These are phyloP conservation scores for Rotaria socialis DNA, from an alignment of 2,888 invertebrate genomes.

Conservation along the genomic window DNA sequence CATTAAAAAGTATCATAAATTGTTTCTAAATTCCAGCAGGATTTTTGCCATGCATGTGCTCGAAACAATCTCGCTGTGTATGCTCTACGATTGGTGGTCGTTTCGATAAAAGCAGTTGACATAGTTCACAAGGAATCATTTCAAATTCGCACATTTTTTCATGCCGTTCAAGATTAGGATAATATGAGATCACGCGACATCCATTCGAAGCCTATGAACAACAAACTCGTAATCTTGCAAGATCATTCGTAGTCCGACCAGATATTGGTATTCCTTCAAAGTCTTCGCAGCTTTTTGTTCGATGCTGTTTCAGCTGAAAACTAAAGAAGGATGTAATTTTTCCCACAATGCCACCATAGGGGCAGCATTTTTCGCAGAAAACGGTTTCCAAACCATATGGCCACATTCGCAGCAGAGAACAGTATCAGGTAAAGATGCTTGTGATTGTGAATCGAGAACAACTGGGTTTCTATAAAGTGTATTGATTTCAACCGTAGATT, in stretches of 20 bases:
- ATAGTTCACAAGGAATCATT: neutral
- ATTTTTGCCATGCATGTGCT: neutral
- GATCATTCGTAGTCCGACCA: neutral
- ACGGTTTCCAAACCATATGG: neutral
- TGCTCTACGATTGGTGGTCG: neutral
- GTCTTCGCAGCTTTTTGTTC: neutral
- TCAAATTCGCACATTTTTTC: neutral
- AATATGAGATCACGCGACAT: neutral
- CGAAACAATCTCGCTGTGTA: neutral
- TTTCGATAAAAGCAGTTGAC: neutral
- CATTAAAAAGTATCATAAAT: neutral
- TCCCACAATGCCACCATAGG: neutral
- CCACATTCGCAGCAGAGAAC: neutral
- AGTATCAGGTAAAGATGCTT: neutral
- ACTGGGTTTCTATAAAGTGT: neutral
- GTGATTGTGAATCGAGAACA: neutral
- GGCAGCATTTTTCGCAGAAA: neutral
- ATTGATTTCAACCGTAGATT: neutral
- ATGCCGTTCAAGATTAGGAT: neutral
- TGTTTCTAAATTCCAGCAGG: neutral
- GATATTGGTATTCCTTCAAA: neutral
- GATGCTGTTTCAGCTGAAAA: neutral
- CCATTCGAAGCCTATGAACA: constrained; percentile 6
- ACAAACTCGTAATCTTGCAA: neutral
- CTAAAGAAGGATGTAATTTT: neutral